Conservation (phyloP, 2,888 invertebrate species). For the Mylabris sibirica region DNA sequence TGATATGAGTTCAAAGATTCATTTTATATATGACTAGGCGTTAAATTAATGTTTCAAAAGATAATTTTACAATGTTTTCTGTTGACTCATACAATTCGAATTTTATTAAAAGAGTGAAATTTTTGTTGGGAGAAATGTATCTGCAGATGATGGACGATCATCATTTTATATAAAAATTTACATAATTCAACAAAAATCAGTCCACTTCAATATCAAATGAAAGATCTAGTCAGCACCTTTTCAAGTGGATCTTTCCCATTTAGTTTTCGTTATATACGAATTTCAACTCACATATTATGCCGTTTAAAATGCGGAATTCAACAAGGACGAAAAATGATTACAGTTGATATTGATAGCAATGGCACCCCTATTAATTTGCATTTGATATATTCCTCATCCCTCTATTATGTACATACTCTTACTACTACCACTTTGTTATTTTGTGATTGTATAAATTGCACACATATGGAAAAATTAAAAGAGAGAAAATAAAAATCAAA, state of each 20-base stretch:
- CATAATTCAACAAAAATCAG: conserved; percentile 61
- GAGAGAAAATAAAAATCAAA: not conserved
- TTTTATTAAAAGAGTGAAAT: conserved; percentile 12
- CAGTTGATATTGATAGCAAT: conserved; percentile 20
- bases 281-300: conserved; percentile 22
- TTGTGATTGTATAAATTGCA: not conserved
- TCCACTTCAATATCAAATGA: conserved; percentile 46
- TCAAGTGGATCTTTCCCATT: conserved; percentile 54
- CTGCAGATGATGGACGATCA: conserved; percentile 56
- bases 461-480: not conserved
- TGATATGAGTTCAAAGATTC: conserved; percentile 52
- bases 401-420: not conserved
- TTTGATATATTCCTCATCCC: conserved; percentile 4
- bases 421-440: not conserved
- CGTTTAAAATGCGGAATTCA: conserved; percentile 1
- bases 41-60: conserved; percentile 50
- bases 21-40: conserved; percentile 58
- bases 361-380: conserved; percentile 28
- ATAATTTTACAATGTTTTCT: conserved; percentile 38
- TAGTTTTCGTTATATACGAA: conserved; percentile 41
- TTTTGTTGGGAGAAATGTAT: conserved; percentile 28
- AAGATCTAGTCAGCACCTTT: conserved; percentile 56
- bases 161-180: conserved; percentile 52
- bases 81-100: conserved; percentile 18
- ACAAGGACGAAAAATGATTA: conserved; percentile 1